Conservation (phyloP, 1,140 invertebrate genomes). For the Aporrectodea caliginosa region DNA sequence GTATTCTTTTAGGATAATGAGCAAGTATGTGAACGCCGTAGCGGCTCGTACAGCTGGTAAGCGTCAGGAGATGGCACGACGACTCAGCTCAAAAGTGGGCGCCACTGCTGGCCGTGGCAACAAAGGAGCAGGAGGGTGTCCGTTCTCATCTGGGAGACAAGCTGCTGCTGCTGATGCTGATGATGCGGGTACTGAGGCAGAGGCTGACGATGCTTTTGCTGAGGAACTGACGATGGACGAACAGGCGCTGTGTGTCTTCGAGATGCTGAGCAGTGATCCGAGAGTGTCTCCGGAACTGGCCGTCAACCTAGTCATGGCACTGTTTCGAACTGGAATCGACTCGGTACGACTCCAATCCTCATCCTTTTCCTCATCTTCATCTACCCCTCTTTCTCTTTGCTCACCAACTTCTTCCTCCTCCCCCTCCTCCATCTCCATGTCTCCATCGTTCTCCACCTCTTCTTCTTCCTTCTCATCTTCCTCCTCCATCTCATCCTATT, state of each 20-base stretch:
- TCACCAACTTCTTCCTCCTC: too few species aligned
- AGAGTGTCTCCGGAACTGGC: conserved; percentile 13
- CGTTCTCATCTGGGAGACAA: background rate
- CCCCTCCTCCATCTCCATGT: too few species aligned
- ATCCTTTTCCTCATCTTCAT: too few species aligned
- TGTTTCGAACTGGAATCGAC: conserved; percentile 27
- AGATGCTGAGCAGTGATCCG: conserved; percentile 14
- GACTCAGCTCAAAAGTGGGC: too few species aligned
- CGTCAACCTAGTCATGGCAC: conserved; percentile 25
- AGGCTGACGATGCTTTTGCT: too few species aligned
- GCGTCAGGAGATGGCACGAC: background rate
- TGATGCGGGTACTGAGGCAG: too few species aligned
- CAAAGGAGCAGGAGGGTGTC: conserved; percentile 1
- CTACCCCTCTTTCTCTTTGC: too few species aligned
- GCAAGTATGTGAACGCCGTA: conserved; percentile 12
- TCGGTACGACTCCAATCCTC: conserved; percentile 24
- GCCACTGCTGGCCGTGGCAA: background rate
- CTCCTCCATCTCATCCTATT: too few species aligned
- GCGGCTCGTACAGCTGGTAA: background rate
- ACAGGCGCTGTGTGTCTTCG: conserved; percentile 14
- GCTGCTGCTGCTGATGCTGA: too few species aligned
- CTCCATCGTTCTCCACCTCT: too few species aligned
- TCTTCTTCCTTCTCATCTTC: too few species aligned
- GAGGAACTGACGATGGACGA: background rate
- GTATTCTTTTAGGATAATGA: conserved; percentile 18